Evolutionary conservation across 2,888 invertebrate genomes (phyloP).

Genomic region (Aphodius sticticus): DNA sequence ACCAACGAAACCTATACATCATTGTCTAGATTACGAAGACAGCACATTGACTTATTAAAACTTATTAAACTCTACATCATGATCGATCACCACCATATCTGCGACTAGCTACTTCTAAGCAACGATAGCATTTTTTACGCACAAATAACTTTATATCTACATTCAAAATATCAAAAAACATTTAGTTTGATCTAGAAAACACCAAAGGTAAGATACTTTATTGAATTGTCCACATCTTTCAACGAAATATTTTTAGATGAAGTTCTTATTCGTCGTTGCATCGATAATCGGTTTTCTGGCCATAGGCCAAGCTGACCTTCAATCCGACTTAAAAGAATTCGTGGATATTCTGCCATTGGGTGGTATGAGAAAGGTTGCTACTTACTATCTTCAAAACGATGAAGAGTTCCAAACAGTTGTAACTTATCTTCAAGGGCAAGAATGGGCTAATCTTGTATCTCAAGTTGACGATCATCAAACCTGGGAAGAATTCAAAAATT

Average conservation of each 20-base stretch:
- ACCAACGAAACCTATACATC: neutral
- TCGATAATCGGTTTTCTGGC: constrained; percentile 33
- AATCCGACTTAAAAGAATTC: constrained; percentile 44
- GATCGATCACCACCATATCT: neutral
- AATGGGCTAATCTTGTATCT: constrained; percentile 46
- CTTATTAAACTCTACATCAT: neutral
- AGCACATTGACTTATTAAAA: neutral
- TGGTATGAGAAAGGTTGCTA: constrained; percentile 42
- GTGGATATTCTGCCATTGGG: constrained; percentile 45
- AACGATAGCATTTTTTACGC: neutral
- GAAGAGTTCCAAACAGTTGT: constrained; percentile 45
- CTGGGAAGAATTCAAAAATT: constrained; percentile 41
- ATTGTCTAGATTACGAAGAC: neutral
- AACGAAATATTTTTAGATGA: constrained; percentile 34
- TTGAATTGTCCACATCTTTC: neutral
- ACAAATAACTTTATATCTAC: neutral
- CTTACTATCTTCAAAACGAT: constrained; percentile 44
- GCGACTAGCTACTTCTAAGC: neutral
- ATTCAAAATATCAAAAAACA: neutral
- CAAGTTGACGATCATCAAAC: constrained; percentile 38
- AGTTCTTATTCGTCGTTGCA: constrained; percentile 36
- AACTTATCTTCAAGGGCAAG: constrained; percentile 45
- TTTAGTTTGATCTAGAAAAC: neutral
- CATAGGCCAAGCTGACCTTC: constrained; percentile 32
- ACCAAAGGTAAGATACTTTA: neutral